Evolutionary conservation across 2,113 vertebrate genomes (phyloP).

Genomic region (Propithecus coquereli): DNA sequence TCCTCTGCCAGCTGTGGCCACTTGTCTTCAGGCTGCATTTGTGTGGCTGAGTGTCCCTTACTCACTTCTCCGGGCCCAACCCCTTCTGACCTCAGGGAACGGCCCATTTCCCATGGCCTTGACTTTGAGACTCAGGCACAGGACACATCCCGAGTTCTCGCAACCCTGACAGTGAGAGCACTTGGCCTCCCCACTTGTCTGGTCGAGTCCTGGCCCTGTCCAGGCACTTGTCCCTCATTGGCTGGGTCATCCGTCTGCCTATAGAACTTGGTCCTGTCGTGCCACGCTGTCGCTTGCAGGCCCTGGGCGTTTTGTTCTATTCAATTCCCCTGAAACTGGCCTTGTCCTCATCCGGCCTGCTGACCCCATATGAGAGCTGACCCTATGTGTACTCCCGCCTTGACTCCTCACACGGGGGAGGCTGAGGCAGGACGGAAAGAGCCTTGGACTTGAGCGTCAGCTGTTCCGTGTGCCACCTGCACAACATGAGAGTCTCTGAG

Average conservation of each 20-base stretch:
- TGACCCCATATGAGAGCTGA: background rate
- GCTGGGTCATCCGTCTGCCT: no score
- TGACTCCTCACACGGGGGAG: no score
- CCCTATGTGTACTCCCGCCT: background rate
- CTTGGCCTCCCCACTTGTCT: background rate
- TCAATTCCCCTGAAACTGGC: background rate
- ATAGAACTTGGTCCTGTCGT: no score
- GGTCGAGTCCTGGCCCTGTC: background rate
- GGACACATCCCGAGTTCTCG: rapidly evolving
- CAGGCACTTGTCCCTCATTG: background rate
- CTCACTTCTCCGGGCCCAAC: rapidly evolving
- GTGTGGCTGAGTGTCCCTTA: background rate
- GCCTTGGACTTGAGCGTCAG: background rate
- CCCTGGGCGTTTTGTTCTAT: background rate
- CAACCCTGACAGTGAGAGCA: rapidly evolving
- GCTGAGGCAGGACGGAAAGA: background rate
- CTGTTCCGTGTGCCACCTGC: no score
- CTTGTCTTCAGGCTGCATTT: background rate
- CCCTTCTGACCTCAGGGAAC: background rate
- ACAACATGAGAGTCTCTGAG: background rate
- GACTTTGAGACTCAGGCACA: background rate
- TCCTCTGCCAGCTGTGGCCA: no score
- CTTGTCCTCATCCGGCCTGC: background rate
- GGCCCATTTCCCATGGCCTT: rapidly evolving
- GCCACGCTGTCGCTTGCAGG: no score